phyloP scores from a whole-genome alignment of 2,888 invertebrate genomes.

The Protodeltote pygarga region DNA sequence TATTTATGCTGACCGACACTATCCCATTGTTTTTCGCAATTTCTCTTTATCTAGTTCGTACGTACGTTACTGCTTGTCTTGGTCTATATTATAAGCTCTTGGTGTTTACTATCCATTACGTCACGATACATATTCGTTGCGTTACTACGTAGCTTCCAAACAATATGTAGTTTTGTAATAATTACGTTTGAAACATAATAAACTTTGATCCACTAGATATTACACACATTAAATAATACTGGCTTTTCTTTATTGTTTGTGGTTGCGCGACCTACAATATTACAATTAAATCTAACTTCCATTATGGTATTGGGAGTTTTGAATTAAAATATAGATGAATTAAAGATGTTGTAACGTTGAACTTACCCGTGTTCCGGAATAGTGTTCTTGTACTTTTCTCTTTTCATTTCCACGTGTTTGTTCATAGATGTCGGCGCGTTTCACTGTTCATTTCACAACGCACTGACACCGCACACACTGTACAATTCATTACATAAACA shows the following conservation, averaged over 20 bases:
- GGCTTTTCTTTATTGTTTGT: slow-evolving; percentile 42
- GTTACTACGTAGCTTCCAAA: slow-evolving; percentile 47
- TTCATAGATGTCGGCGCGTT: slow-evolving; percentile 58
- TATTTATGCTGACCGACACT: slow-evolving; percentile 36
- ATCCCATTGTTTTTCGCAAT: slow-evolving; percentile 53
- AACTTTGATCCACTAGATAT: slow-evolving; percentile 47
- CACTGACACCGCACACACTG: slow-evolving; percentile 50
- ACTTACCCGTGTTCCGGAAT: slow-evolving; percentile 73
- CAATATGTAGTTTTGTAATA: slow-evolving; percentile 53
- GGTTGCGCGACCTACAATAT: slow-evolving; percentile 39
- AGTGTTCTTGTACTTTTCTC: slow-evolving; percentile 82
- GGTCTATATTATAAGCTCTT: slow-evolving; percentile 26
- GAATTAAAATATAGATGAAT: slow-evolving; percentile 14
- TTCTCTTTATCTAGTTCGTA: slow-evolving; percentile 52
- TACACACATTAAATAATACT: slow-evolving; percentile 41
- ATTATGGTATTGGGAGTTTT: slow-evolving; percentile 24
- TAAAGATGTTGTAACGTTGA: slow-evolving; percentile 15
- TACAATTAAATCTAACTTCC: slow-evolving; percentile 32
- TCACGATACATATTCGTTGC: slow-evolving; percentile 40
- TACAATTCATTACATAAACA: slow-evolving; percentile 60
- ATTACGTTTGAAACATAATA: slow-evolving; percentile 47
- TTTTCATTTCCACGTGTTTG: slow-evolving; percentile 82
- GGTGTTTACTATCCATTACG: slow-evolving; percentile 24
- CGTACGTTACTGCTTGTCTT: slow-evolving; percentile 50
- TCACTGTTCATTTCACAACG: slow-evolving; percentile 75